Percentiles rank a stretch among this genome's conserved stretches.
These are phyloP conservation scores for Muraenolepis orangiensis DNA, from an alignment of 2,797 vertebrate species.

Conservation along the genomic window DNA sequence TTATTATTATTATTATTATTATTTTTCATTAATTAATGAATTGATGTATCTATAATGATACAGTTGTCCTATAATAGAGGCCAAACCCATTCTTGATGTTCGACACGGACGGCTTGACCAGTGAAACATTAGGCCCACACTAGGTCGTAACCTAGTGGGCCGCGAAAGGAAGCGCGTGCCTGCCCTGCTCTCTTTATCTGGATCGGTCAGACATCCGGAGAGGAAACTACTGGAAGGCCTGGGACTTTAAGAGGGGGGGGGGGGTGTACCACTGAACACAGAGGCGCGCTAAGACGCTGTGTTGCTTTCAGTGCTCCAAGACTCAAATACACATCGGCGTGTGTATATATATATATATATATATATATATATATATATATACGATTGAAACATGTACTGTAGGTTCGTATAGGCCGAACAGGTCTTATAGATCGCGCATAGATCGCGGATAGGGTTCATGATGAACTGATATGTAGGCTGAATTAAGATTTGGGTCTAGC, in stretches of 20 bases:
- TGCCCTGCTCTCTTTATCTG: constrained; percentile 88
- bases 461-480: background rate
- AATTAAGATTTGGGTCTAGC: too few relatives aligned
- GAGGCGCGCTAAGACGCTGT: too few relatives aligned
- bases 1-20: background rate
- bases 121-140: constrained; percentile 18
- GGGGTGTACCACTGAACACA: constrained; percentile 58
- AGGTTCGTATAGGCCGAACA: too few relatives aligned
- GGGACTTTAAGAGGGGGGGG: constrained; percentile 56
- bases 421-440: too few relatives aligned
- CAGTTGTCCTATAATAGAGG: background rate
- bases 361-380: too few relatives aligned
- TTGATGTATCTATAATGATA: too few relatives aligned
- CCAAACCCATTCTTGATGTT: background rate
- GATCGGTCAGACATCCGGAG: constrained; percentile 92
- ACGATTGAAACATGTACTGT: too few relatives aligned
- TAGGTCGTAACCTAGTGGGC: constrained; percentile 49
- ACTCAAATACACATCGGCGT: background rate
- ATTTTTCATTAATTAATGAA: too few relatives aligned
- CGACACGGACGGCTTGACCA: too few relatives aligned
- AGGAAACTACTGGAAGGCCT: constrained; percentile 86
- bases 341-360: too few relatives aligned
- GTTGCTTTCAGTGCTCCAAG: background rate
- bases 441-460: background rate
- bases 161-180: constrained; percentile 84